Evolutionary conservation across 2,888 invertebrate genomes (phyloP).

Genomic region (Sinotaia quadrata): DNA sequence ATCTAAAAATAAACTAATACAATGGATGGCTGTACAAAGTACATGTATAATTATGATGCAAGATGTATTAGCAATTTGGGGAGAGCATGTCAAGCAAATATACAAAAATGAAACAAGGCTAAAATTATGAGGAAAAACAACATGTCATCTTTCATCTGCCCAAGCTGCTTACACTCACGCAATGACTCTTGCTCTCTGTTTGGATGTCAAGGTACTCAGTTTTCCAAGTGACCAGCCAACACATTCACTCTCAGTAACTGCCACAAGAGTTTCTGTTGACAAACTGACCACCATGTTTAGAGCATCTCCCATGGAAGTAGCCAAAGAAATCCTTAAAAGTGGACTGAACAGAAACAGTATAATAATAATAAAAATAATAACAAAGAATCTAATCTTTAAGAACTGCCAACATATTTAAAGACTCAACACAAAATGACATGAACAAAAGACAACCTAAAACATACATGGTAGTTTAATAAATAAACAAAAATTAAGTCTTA

Average conservation of each 20-base stretch:
- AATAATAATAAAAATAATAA: not conserved
- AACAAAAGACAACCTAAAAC: not conserved
- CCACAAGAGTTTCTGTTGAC: conserved; percentile 47
- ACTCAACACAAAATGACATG: not conserved
- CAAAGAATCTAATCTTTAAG: not conserved
- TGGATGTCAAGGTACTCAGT: conserved; percentile 12
- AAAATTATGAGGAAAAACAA: too few species aligned
- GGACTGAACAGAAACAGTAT: conserved; percentile 45
- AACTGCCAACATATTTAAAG: not conserved
- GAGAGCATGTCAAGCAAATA: too few species aligned
- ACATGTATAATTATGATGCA: too few species aligned
- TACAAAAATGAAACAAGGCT: too few species aligned
- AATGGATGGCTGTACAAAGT: too few species aligned
- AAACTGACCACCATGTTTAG: conserved; percentile 53
- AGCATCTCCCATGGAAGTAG: conserved; percentile 50
- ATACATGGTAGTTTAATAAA: not conserved
- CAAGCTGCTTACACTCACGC: too few species aligned
- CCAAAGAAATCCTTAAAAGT: conserved; percentile 46
- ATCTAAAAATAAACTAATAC: too few species aligned
- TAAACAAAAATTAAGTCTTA: conserved; percentile 5
- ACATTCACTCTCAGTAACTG: conserved; percentile 62
- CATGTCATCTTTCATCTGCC: too few species aligned
- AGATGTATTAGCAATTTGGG: too few species aligned
- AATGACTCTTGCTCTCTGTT: too few species aligned
- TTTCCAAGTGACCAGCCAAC: conserved; percentile 56